Percentiles rank a stretch among this genome's conserved stretches.
phyloP scores from a whole-genome alignment of 1,140 invertebrate genomes.

The Tribolium madens region DNA sequence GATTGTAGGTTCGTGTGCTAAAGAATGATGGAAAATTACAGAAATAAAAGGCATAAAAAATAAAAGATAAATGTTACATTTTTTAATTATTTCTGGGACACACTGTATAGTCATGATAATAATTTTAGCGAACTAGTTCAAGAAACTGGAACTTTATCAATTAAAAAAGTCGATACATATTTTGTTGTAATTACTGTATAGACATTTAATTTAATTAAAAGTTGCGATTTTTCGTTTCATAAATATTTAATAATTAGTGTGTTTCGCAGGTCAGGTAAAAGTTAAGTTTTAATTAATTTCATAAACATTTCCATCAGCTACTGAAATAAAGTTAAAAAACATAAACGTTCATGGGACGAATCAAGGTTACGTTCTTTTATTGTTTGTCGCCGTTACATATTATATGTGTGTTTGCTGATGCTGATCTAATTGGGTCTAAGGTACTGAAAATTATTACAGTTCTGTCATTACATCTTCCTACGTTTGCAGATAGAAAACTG shows the following conservation, averaged over 20 bases:
- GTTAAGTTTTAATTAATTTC: not conserved
- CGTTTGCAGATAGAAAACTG: not conserved
- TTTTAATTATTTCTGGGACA: too few relatives aligned
- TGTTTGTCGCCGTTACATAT: not conserved
- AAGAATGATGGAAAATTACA: too few relatives aligned
- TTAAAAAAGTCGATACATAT: too few relatives aligned
- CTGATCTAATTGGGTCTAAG: not conserved
- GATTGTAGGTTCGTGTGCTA: too few relatives aligned
- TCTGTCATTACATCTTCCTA: not conserved
- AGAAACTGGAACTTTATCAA: too few relatives aligned
- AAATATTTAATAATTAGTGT: not conserved
- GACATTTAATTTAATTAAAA: not conserved
- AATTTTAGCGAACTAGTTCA: too few relatives aligned
- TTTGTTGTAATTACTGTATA: too few relatives aligned
- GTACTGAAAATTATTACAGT: not conserved
- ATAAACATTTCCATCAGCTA: not conserved
- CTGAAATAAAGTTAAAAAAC: not conserved
- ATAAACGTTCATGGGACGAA: not conserved
- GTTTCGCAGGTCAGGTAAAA: not conserved
- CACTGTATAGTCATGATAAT: too few relatives aligned
- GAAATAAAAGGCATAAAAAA: too few relatives aligned
- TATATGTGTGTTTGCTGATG: not conserved
- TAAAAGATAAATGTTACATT: too few relatives aligned
- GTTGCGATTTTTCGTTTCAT: not conserved
- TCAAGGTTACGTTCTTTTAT: not conserved